These are phyloP conservation scores for Hydraecia micacea DNA, from an alignment of 2,888 invertebrate genomes.

Conservation along the genomic window DNA sequence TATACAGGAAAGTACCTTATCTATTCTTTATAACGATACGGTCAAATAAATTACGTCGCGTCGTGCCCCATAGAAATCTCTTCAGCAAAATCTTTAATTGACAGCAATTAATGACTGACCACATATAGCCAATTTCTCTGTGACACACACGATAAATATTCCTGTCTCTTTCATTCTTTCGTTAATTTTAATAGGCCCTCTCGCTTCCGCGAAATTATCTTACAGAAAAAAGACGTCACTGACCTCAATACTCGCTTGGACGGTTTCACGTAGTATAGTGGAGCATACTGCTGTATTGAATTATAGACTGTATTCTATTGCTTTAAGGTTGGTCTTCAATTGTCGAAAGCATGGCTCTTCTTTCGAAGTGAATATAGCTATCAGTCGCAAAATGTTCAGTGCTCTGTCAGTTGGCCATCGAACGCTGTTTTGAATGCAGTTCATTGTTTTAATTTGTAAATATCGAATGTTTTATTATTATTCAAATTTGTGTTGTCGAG, in stretches of 20 bases:
- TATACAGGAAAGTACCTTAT: slow-evolving; percentile 6
- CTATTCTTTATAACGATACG: neutral
- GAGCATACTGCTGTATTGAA: neutral
- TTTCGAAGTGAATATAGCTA: slow-evolving; percentile 64
- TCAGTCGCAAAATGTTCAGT: slow-evolving; percentile 77
- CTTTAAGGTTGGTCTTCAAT: slow-evolving; percentile 57
- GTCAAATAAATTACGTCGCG: slow-evolving; percentile 3
- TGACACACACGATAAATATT: slow-evolving; percentile 62
- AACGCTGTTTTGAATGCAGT: slow-evolving; percentile 63
- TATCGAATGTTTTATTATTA: slow-evolving; percentile 55
- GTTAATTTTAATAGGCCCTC: slow-evolving; percentile 66
- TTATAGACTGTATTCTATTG: slow-evolving; percentile 50
- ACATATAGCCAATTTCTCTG: slow-evolving; percentile 72
- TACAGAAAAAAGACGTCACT: slow-evolving; percentile 87
- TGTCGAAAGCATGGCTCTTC: slow-evolving; percentile 49
- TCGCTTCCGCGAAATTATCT: slow-evolving; percentile 82
- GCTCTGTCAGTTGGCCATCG: slow-evolving; percentile 64
- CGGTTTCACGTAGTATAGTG: slow-evolving; percentile 57
- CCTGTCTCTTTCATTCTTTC: slow-evolving; percentile 67
- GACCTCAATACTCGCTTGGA: slow-evolving; percentile 83
- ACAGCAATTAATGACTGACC: slow-evolving; percentile 74
- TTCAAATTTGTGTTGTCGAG: slow-evolving; percentile 49
- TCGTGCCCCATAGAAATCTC: slow-evolving; percentile 32
- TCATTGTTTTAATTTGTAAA: slow-evolving; percentile 55
- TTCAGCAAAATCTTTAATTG: slow-evolving; percentile 49